phyloP scores from a whole-genome alignment of 2,888 invertebrate genomes.

The Coelogynopora nodosa region DNA sequence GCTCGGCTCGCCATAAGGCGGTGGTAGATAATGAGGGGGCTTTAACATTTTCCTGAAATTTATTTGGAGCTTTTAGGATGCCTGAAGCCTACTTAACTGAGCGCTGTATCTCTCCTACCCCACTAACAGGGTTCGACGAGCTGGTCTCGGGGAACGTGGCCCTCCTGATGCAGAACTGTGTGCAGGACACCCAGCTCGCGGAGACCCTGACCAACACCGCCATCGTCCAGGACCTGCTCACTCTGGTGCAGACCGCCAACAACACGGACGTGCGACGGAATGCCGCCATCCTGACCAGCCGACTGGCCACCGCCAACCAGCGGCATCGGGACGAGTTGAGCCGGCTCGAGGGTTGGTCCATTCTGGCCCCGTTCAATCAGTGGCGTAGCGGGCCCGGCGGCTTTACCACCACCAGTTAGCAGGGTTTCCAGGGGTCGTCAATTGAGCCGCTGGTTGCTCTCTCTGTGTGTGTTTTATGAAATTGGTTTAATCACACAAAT shows the following conservation, averaged over 20 bases:
- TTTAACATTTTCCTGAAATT: too few species aligned
- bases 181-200: conserved; percentile 22
- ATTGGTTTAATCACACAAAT: too few species aligned
- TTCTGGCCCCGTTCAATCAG: conserved; percentile 28
- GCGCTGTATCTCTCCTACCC: too few species aligned
- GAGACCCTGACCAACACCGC: conserved; percentile 1
- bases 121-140: conserved; percentile 33
- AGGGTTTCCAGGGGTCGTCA: too few species aligned
- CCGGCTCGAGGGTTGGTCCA: conserved; percentile 29
- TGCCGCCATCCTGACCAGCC: conserved; percentile 28
- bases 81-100: too few species aligned
- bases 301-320: conserved; percentile 22
- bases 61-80: too few species aligned
- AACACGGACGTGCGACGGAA: conserved; percentile 31
- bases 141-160: not conserved
- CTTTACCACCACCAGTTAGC: not conserved
- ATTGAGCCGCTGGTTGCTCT: too few species aligned
- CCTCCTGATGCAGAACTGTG: conserved; percentile 9
- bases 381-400: not conserved
- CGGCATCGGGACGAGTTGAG: conserved; percentile 1
- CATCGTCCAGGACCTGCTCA: conserved; percentile 29
- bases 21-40: too few species aligned
- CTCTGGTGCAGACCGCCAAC: not conserved
- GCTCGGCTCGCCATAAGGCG: too few species aligned
- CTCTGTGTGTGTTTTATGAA: too few species aligned